Evolutionary conservation across 2,888 invertebrate genomes (phyloP).

Genomic region (Xylophagus ater): DNA sequence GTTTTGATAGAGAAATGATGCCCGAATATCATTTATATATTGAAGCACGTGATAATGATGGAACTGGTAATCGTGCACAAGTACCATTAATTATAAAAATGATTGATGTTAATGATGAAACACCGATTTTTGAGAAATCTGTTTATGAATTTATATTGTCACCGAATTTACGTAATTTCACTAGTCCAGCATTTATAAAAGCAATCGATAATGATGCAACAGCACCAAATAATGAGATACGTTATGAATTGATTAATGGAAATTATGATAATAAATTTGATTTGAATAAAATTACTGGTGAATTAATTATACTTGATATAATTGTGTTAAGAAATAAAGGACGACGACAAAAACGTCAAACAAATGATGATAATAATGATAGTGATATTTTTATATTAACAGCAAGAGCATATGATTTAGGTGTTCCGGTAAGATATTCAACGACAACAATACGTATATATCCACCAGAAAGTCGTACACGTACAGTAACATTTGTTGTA

Average conservation of each 20-base stretch:
- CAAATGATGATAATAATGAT: conserved; percentile 38
- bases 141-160: conserved; percentile 73
- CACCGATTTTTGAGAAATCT: conserved; percentile 68
- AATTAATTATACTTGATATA: conserved; percentile 50
- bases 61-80: conserved; percentile 63
- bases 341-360: conserved; percentile 10
- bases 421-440: conserved; percentile 64
- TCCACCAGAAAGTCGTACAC: conserved; percentile 63
- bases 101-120: conserved; percentile 74
- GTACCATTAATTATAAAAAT: conserved; percentile 63
- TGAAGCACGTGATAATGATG: conserved; percentile 80
- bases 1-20: conserved; percentile 73
- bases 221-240: conserved; percentile 72
- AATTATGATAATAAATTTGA: conserved; percentile 64
- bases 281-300: conserved; percentile 65
- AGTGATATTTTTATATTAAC: conserved; percentile 50
- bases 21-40: conserved; percentile 68
- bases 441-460: conserved; percentile 64
- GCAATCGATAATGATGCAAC: conserved; percentile 76
- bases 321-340: conserved; percentile 25
- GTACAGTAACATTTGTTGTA: conserved; percentile 71
- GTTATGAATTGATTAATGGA: conserved; percentile 71
- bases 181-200: conserved; percentile 64
- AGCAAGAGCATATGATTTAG: conserved; percentile 73
- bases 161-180: conserved; percentile 61